These are phyloP conservation scores for Xenopus borealis DNA, from an alignment of 2,113 vertebrate genomes.

Conservation along the genomic window DNA sequence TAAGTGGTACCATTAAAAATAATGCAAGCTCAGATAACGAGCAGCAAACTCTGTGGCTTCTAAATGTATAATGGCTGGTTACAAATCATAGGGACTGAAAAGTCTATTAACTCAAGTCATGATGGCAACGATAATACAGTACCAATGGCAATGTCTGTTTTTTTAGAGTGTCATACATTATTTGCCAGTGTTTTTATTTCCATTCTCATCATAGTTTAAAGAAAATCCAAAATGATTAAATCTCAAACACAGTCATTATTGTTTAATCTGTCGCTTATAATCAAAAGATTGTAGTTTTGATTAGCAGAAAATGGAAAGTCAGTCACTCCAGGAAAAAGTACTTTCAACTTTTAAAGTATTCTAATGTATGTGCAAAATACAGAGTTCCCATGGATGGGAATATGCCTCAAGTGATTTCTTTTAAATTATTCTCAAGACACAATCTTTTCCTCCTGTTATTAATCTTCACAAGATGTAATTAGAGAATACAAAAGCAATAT, in stretches of 20 bases:
- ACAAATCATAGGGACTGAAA: slow-evolving; percentile 8
- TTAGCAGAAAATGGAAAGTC: not conserved
- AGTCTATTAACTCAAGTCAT: not conserved
- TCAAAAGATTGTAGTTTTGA: not conserved
- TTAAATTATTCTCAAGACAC: slow-evolving; percentile 33
- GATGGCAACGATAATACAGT: not conserved
- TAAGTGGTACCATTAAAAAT: slow-evolving; percentile 11
- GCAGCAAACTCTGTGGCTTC: not conserved
- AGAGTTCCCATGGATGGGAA: not conserved
- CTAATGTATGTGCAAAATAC: not conserved
- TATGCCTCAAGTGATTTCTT: slow-evolving; percentile 13
- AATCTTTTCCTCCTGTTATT: slow-evolving; percentile 36
- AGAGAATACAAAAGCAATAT: slow-evolving; percentile 47
- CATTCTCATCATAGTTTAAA: no score
- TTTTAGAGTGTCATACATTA: no score
- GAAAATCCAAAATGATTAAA: not conserved
- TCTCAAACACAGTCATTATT: not conserved
- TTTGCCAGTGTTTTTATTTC: no score
- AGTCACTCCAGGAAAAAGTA: rapidly evolving
- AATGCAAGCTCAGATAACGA: slow-evolving; percentile 27
- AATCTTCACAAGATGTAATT: slow-evolving; percentile 48
- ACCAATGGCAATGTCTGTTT: no score
- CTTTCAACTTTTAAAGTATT: not conserved
- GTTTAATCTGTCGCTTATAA: no score
- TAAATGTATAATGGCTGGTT: slow-evolving; percentile 7